Evolutionary conservation across 1,140 invertebrate genomes (phyloP), one percentile per base, ranked within the genome.

Genomic region (Tenebrio molitor): DNA sequence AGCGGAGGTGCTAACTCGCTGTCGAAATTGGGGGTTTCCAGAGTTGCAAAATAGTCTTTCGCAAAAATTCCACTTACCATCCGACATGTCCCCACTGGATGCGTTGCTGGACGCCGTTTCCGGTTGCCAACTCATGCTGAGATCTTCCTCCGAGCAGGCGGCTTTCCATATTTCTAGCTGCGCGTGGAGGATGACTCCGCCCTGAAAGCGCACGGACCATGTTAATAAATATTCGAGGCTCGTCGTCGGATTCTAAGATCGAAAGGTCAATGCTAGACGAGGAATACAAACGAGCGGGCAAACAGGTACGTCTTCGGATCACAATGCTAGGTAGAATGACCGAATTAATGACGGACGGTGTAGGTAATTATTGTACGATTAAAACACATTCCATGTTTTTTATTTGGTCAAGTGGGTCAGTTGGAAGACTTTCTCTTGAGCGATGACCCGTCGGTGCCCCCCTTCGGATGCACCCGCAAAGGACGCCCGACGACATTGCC

Each of bases 101-200:
- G 80, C 79, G 46, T 81, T 83, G 15, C 83, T 83, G 1, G 81
- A 77, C 4, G 77, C 71, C 14, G 71, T 82, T 66, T 80, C 78
- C n/a, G 77, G 78, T 29, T 74, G 68, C 74, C 79, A 78, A 73
- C 78, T 76, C 58, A 83, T 85, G 3, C 77, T 78, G 39, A 85
- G 80, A 63, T 85, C 85, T 69, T 83, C 78, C 70, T 85, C 83
- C 15, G 82, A 79, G 78, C 87, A 86, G 76, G 94, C 92, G 65
- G 91, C 92, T 82, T 95, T 95, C 95, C 95, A 97, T 65, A 97
- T 93, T 82, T 97, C 95, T 77, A 98, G 82, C 79, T 97, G 93
- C 29, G 94, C 93, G 82, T 93, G 92, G 39, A 98, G 83, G 74
- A 92, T 93, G 80, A 92, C 92, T 3, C 95, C 95, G 76, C 91